These are phyloP conservation scores for Ophion ventricosus DNA, from an alignment of 2,888 invertebrate species.

Conservation along the genomic window DNA sequence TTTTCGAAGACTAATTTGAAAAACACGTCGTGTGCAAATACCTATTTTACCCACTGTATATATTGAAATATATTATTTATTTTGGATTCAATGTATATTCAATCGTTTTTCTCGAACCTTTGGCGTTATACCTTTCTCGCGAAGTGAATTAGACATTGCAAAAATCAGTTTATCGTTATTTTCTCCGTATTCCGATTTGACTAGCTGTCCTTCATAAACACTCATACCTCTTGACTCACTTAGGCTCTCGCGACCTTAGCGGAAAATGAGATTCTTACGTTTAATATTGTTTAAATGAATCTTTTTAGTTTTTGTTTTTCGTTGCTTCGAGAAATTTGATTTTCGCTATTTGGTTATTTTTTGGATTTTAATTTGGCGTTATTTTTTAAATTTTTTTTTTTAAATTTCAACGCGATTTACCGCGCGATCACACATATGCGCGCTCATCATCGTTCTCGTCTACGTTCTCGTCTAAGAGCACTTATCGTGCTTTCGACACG, in stretches of 20 bases:
- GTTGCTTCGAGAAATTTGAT: constrained; percentile 75
- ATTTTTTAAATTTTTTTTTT: constrained; percentile 5
- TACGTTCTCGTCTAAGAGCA: background rate
- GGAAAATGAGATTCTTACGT: constrained; percentile 45
- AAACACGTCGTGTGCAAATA: no score
- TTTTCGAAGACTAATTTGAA: no score
- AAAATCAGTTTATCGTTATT: constrained; percentile 29
- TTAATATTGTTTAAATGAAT: constrained; percentile 49
- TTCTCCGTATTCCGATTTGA: constrained; percentile 31
- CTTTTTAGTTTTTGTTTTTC: constrained; percentile 68
- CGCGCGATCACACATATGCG: constrained; percentile 39
- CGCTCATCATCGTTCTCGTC: no score
- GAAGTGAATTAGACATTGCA: constrained; percentile 42
- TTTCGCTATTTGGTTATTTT: constrained; percentile 44
- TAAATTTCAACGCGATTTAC: constrained; percentile 25
- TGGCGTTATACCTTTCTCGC: constrained; percentile 31
- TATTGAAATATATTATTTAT: constrained; percentile 74
- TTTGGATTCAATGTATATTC: constrained; percentile 66
- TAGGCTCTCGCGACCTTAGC: constrained; percentile 31
- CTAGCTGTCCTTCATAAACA: constrained; percentile 42
- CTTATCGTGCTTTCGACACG: background rate
- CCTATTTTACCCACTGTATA: no score
- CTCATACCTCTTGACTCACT: constrained; percentile 27
- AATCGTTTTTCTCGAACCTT: constrained; percentile 22
- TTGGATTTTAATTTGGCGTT: constrained; percentile 7